Conservation (phyloP, 1,140 invertebrate genomes). For the Myzus persicae region DNA sequence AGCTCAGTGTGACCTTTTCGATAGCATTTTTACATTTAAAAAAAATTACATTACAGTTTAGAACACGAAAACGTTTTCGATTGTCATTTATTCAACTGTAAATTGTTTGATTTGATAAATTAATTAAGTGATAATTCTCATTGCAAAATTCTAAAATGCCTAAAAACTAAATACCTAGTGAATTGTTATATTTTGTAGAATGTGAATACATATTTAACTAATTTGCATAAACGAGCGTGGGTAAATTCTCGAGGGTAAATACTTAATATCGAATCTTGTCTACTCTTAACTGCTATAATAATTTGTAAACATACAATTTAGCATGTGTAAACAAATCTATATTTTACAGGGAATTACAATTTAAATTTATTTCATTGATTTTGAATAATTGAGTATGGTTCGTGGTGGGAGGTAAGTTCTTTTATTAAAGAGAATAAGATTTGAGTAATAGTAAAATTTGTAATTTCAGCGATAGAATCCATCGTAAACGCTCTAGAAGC, state of each 20-base stretch:
- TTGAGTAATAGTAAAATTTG: not conserved
- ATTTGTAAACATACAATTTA: not conserved
- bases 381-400: conserved; percentile 21
- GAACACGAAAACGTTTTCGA: conserved; percentile 3
- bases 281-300: not conserved
- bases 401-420: conserved; percentile 42
- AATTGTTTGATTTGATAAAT: not conserved
- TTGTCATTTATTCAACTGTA: not conserved
- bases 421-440: not conserved
- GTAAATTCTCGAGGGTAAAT: not conserved
- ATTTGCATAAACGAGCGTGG: not conserved
- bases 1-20: not conserved
- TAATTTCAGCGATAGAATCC: conserved; percentile 38
- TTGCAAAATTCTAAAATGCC: not conserved
- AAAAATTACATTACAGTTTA: no score
- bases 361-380: not conserved
- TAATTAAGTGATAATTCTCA: not conserved
- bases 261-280: not conserved
- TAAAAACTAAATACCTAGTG: no score
- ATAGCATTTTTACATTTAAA: not conserved
- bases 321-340: not conserved
- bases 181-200: not conserved
- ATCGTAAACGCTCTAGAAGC: conserved; percentile 46
- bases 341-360: not conserved
- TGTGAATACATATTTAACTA: not conserved